A percentile compares a stretch with the other conserved stretches of the same genome.
Evolutionary conservation across 2,888 invertebrate genomes (phyloP).

Genomic region (Slavum lentiscoides): DNA sequence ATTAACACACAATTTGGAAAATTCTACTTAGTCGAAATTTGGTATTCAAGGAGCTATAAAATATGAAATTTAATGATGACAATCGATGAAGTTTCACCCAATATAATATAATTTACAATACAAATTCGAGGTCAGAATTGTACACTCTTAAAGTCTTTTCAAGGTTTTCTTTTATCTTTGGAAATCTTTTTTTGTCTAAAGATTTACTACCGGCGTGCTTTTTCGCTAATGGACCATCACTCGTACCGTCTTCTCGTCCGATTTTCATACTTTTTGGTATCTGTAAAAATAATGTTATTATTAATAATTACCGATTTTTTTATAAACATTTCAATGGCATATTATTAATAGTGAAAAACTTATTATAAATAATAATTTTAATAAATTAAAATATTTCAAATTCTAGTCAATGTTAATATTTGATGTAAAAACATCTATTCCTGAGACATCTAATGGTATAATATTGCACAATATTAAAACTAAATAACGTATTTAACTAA

Average conservation of each 20-base stretch:
- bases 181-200: constrained; percentile 73
- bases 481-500: no score
- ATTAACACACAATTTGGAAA: constrained; percentile 2
- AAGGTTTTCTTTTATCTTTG: constrained; percentile 84
- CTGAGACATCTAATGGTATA: no score
- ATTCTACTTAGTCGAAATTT: constrained; percentile 25
- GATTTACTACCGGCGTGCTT: constrained; percentile 82
- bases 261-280: constrained; percentile 62
- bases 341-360: no score
- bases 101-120: constrained; percentile 29
- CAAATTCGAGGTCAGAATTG: constrained; percentile 28
- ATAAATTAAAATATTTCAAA: no score
- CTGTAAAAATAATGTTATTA: constrained; percentile 59
- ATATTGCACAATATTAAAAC: no score
- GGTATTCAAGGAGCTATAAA: constrained; percentile 38
- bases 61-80: constrained; percentile 41
- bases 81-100: constrained; percentile 25
- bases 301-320: not conserved
- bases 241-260: constrained; percentile 59
- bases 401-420: no score
- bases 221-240: constrained; percentile 77
- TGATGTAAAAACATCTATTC: no score
- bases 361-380: no score
- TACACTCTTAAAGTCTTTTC: constrained; percentile 74
- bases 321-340: no score